Base-by-base conservation (phyloP, 2,888 invertebrate species). In the Syrista parreyssii region DNA sequence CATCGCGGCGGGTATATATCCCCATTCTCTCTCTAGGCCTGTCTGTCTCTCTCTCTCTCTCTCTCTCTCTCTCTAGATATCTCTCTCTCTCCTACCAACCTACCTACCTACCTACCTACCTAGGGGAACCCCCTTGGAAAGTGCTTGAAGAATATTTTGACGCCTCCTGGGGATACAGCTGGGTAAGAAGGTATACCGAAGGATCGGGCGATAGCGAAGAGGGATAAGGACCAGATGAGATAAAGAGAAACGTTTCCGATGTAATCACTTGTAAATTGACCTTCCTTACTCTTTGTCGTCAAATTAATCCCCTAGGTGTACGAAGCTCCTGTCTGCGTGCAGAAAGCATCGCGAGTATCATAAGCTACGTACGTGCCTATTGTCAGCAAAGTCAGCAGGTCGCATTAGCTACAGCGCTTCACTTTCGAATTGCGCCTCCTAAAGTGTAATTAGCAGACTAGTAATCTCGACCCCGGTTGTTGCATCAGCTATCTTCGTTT, bases 81-180 rank as follows among this genome's bases (percentile, higher is more conserved):
- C 75, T 72, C 72, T 36, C 68, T 36, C 75, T 74, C 68, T 55
- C n/a, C n/a, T n/a, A n/a, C n/a, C n/a, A n/a, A n/a, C n/a, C n/a
- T n/a, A n/a, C n/a, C n/a, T n/a, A n/a, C n/a, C n/a, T 55, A 55
- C 55, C 55, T 55, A 23, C 23, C 55, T 36, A 12, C 11, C 9
- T 12, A 12, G 36, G 55, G 23, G 55, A 4, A 78, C 78, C 78
- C 74, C 40, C 75, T 31, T 31, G 40, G 55, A 74, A 69, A 33
- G 36, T 71, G 68, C 78, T 82, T 81, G 69, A 84, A 87, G 87
- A 89, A 88, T 88, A 88, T 86, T 88, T 84, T 81, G 81, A 79
- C 84, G 78, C 82, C 79, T 76, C 80, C 76, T 74, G 81, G 82
- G 81, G 31, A 23, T 71, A 31, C 32, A 31, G 55, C 55, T 55